phyloP scores from a whole-genome alignment of 1,140 invertebrate genomes.

The Agrypnia vestita region DNA sequence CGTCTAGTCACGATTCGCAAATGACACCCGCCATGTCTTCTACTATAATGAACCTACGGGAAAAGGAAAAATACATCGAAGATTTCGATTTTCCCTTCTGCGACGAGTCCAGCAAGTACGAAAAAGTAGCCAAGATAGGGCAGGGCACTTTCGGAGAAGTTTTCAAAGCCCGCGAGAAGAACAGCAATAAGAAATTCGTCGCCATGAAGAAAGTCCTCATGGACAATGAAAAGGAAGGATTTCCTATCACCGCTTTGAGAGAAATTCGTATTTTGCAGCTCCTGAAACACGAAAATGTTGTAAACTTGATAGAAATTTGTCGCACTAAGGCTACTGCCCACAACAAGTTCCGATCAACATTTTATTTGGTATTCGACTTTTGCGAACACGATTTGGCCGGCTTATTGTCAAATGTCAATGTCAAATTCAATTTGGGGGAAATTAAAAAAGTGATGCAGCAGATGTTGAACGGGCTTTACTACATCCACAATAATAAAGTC shows the following conservation, averaged over 20 bases:
- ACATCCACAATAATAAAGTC: slow-evolving; percentile 97
- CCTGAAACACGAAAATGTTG: slow-evolving; percentile 97
- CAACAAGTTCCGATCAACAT: slow-evolving; percentile 91
- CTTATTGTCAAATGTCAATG: slow-evolving; percentile 94
- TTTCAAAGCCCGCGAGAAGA: slow-evolving; percentile 95
- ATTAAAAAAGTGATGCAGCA: slow-evolving; percentile 99
- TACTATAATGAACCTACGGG: slow-evolving; percentile 73
- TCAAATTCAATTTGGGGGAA: slow-evolving; percentile 97
- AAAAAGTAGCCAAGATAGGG: slow-evolving; percentile 97
- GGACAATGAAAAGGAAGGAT: slow-evolving; percentile 99
- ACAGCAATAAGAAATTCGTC: slow-evolving; percentile 90
- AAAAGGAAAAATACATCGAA: slow-evolving; percentile 91
- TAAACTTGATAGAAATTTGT: slow-evolving; percentile 97
- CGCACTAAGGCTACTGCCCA: slow-evolving; percentile 89
- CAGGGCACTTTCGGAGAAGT: slow-evolving; percentile 99
- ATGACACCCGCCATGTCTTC: slow-evolving; percentile 68
- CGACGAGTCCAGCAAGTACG: slow-evolving; percentile 94
- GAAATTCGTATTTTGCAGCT: slow-evolving; percentile 98
- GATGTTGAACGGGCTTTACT: slow-evolving; percentile 95
- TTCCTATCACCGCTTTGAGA: slow-evolving; percentile 97
- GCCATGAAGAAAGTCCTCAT: slow-evolving; percentile 99
- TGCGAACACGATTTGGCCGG: slow-evolving; percentile 99
- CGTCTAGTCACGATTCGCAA: slow-evolving; percentile 7
- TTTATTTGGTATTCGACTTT: slow-evolving; percentile 99
- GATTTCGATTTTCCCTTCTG: slow-evolving; percentile 93